Percentiles rank a stretch among this genome's conserved stretches.
phyloP scores from a whole-genome alignment of 2,888 invertebrate genomes.

The Leptopilina syphax region DNA sequence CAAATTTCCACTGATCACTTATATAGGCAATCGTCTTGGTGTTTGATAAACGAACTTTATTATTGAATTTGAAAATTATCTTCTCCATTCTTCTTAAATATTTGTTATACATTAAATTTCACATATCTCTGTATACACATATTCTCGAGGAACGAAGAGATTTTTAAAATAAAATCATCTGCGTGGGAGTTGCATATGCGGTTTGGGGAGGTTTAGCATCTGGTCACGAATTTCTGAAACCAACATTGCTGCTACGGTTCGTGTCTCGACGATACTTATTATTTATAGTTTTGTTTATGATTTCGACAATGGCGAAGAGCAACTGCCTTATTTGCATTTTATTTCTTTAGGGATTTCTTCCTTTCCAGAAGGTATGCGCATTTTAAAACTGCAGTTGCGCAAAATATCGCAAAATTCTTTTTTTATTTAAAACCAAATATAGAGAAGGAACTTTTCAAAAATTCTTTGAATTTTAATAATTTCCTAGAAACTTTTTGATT shows the following conservation, averaged over 20 bases:
- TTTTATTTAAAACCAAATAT: no score
- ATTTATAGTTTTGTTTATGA: slow-evolving; percentile 25
- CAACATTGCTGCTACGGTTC: slow-evolving; percentile 3
- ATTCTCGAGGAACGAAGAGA: not conserved
- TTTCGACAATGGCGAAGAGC: slow-evolving; percentile 16
- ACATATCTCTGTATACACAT: not conserved
- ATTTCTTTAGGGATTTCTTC: slow-evolving; percentile 2
- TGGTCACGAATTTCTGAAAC: slow-evolving; percentile 29
- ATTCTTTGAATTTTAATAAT: no score
- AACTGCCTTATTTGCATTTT: slow-evolving; percentile 5
- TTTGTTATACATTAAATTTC: not conserved
- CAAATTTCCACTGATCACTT: no score
- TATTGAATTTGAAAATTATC: not conserved
- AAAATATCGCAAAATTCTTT: no score
- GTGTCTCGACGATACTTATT: slow-evolving; percentile 5
- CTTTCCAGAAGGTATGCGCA: not conserved
- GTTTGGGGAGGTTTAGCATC: slow-evolving; percentile 7
- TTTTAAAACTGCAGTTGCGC: not conserved
- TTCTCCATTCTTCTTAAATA: not conserved
- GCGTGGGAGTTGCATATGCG: not conserved
- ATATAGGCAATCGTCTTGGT: not conserved
- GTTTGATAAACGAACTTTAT: not conserved
- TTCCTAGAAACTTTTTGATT: no score
- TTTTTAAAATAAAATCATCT: not conserved
- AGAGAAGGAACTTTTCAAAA: no score